These are phyloP conservation scores for Brachylomia viminalis DNA, from an alignment of 2,888 invertebrate genomes.

Conservation along the genomic window DNA sequence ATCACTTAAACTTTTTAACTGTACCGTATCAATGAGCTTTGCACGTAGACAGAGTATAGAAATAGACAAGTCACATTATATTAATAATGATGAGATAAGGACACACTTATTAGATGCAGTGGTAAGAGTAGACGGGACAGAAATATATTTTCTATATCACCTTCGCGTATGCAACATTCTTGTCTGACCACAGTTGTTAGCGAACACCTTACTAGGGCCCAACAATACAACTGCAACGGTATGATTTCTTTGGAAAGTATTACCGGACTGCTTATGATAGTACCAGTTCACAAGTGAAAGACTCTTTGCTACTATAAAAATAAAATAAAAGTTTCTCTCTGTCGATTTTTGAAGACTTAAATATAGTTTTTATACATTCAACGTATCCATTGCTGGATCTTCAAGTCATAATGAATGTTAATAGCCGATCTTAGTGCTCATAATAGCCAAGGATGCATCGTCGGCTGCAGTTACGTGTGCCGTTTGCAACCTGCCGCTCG, in stretches of 20 bases:
- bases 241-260: neutral
- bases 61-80: neutral
- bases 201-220: neutral
- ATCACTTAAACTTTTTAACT: neutral
- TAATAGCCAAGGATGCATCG: too few relatives aligned
- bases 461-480: too few relatives aligned
- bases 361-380: too few relatives aligned
- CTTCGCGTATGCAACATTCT: neutral
- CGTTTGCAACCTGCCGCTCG: neutral
- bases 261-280: neutral
- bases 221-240: neutral
- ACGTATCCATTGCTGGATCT: neutral
- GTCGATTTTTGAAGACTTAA: too few relatives aligned
- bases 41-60: neutral
- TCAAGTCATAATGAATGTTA: neutral
- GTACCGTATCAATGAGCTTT: neutral
- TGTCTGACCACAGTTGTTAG: neutral
- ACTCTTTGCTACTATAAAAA: neutral
- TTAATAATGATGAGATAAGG: neutral
- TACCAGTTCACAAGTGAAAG: neutral
- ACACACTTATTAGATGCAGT: neutral
- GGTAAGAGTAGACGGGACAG: neutral
- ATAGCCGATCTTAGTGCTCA: neutral
- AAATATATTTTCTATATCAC: neutral
- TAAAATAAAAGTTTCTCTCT: too few relatives aligned